phyloP scores from a whole-genome alignment of 2,888 invertebrate species.

The Tiphia femorata region DNA sequence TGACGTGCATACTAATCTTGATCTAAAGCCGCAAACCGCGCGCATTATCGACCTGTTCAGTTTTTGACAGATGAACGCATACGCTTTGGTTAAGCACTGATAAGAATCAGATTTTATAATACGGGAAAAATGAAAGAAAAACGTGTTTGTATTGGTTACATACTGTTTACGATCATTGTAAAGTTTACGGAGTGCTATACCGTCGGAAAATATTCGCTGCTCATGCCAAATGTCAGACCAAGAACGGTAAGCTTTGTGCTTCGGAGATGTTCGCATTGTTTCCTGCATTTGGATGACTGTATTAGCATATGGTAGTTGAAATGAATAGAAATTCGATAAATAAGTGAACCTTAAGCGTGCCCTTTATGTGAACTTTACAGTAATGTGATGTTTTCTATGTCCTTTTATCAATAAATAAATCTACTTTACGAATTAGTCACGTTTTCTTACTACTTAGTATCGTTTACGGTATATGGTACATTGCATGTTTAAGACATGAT shows the following conservation, averaged over 20 bases:
- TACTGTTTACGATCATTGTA: conserved; percentile 26
- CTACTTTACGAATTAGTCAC: too few species aligned
- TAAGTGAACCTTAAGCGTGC: too few species aligned
- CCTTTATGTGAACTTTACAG: too few species aligned
- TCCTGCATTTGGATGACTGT: neutral
- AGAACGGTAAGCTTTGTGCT: conserved; percentile 76
- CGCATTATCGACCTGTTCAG: conserved; percentile 45
- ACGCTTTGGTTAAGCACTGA: conserved; percentile 2
- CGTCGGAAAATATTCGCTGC: conserved; percentile 76
- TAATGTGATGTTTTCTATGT: too few species aligned
- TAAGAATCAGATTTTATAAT: neutral
- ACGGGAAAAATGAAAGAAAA: conserved; percentile 28
- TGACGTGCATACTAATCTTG: too few species aligned
- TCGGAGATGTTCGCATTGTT: neutral
- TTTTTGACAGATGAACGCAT: conserved; percentile 32
- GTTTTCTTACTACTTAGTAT: too few species aligned
- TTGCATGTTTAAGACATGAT: too few species aligned
- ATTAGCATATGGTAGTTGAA: neutral
- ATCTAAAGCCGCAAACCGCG: too few species aligned
- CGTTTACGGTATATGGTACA: too few species aligned
- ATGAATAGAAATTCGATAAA: neutral
- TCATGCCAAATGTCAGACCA: conserved; percentile 88
- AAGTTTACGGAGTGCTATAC: conserved; percentile 45
- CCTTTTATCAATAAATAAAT: too few species aligned
- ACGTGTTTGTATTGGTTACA: conserved; percentile 6